Evolutionary conservation across 2,888 invertebrate species (phyloP), one percentile per base, ranked within the genome.

Genomic region (Trichogramma evanescens): DNA sequence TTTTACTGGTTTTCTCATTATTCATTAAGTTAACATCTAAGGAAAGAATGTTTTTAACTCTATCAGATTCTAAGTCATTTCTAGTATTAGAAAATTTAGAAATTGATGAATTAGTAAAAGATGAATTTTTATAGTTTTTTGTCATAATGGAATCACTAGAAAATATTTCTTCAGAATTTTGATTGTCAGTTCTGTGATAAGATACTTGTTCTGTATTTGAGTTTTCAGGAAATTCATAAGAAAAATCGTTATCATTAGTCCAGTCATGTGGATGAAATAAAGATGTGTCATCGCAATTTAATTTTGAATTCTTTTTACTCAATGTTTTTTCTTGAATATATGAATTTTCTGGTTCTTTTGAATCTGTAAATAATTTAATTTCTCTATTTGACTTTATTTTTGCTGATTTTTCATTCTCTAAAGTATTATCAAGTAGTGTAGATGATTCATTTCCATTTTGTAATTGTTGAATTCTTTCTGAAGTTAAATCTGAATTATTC

Each of bases 211-310:
- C 50, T 50, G 53, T 7, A 26, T 26, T 26, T 26, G 26, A 26
- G 26, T 26, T 26, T 26, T 43, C 53, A 44, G 9, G 49, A 48
- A 64, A 55, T n/a, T 46, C 62, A 54, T 57, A 62, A 6, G 59
- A 53, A n/a, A 62, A 61, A 45, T 62, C 46, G 38, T 62, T 59
- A n/a, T 61, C 61, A 59, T 61, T 62, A 54, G 53, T 59, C 63
- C 65, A 63, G 5, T 63, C 58, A 51, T 64, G 50, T 44, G 58
- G 60, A 44, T 41, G 56, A 57, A 44, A 64, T 10, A 54, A 58
- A 9, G 59, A 63, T 49, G 57, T 42, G n/a, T 10, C 6, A 58
- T 59, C 45, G 43, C 13, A 42, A 41, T 50, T 45, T 48, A 41
- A n/a, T 13, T 56, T 53, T 51, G 13, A 5, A 38, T 54, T 46